Percentiles rank a stretch among this genome's conserved stretches.
phyloP scores from a whole-genome alignment of 2,888 invertebrate genomes.

The Orchesellides sinensis region DNA sequence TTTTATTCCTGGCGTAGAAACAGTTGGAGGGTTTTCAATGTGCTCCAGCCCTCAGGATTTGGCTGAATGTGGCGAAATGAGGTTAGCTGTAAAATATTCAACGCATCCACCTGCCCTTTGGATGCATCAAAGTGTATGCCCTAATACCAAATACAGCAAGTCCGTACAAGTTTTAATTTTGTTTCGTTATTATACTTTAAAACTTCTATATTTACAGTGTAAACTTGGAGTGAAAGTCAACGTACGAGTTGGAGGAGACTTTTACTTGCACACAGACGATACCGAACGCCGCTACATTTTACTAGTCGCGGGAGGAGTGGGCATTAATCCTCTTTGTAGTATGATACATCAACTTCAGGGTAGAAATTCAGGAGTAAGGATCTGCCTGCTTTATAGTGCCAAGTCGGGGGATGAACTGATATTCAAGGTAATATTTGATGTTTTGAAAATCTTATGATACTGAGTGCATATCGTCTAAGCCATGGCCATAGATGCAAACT shows the following conservation, averaged over 20 bases:
- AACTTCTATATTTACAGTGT: constrained; percentile 75
- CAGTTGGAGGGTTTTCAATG: constrained; percentile 78
- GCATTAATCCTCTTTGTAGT: constrained; percentile 77
- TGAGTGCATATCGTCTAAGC: too few species aligned
- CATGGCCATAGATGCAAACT: too few species aligned
- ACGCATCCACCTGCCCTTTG: constrained; percentile 77
- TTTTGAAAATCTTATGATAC: too few species aligned
- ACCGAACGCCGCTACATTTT: constrained; percentile 73
- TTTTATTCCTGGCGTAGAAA: constrained; percentile 77
- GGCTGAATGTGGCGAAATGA: constrained; percentile 74
- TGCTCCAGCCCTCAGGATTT: constrained; percentile 77
- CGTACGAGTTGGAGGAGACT: constrained; percentile 77
- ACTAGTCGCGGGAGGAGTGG: constrained; percentile 78
- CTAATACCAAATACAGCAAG: too few species aligned
- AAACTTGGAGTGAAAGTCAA: constrained; percentile 76
- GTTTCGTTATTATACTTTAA: constrained; percentile 66
- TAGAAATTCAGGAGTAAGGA: constrained; percentile 34
- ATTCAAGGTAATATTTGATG: constrained; percentile 77
- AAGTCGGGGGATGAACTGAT: constrained; percentile 76
- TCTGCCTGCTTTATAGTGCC: constrained; percentile 77
- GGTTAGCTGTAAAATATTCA: constrained; percentile 77
- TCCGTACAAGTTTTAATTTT: background rate
- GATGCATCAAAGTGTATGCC: constrained; percentile 76
- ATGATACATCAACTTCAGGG: constrained; percentile 75
- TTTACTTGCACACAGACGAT: constrained; percentile 64